phyloP scores from a whole-genome alignment of 2,888 invertebrate genomes.

The Arctia plantaginis region DNA sequence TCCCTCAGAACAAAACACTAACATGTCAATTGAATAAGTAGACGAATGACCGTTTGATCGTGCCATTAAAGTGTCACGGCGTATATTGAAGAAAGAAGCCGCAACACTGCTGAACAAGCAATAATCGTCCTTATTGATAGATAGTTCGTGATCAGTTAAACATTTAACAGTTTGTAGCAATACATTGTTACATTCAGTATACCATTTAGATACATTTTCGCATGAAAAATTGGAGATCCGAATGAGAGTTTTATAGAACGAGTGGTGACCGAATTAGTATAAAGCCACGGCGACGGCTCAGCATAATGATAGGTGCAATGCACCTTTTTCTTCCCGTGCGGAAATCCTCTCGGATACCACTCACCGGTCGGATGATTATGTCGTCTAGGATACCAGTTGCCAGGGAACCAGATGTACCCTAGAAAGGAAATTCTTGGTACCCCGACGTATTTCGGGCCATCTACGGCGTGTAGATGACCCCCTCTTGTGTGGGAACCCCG shows the following conservation, averaged over 20 bases:
- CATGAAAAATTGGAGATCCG: neutral
- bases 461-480: too few species aligned
- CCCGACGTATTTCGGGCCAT: too few species aligned
- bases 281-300: too few species aligned
- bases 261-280: neutral
- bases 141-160: neutral
- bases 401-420: too few species aligned
- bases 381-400: too few species aligned
- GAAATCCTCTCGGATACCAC: too few species aligned
- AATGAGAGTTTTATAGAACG: neutral
- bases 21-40: conserved; percentile 40
- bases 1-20: conserved; percentile 10
- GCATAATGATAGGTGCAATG: too few species aligned
- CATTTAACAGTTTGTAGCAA: neutral
- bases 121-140: conserved; percentile 11
- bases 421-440: too few species aligned
- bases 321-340: too few species aligned
- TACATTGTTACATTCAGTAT: neutral
- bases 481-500: too few species aligned
- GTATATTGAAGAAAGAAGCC: conserved; percentile 58
- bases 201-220: neutral
- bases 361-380: too few species aligned
- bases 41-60: conserved; percentile 37
- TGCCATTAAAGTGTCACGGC: conserved; percentile 47
- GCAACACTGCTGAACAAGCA: conserved; percentile 15